Evolutionary conservation across 2,888 invertebrate species (phyloP).

Genomic region (Seladonia tumulorum): DNA sequence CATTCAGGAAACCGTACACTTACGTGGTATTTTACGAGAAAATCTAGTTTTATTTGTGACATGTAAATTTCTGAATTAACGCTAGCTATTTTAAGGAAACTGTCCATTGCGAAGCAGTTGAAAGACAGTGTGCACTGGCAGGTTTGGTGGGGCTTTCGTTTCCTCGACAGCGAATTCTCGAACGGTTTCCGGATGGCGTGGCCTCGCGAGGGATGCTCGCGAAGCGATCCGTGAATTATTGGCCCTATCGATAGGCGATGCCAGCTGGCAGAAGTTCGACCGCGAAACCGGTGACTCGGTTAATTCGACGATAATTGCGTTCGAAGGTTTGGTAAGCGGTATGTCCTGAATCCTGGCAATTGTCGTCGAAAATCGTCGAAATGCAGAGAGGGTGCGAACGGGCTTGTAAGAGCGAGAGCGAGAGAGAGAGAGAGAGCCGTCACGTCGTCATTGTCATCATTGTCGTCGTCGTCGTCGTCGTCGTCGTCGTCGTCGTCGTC

Average conservation of each 20-base stretch:
- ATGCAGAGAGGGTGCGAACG: constrained; percentile 16
- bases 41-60: too few species aligned
- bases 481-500: constrained; percentile 24
- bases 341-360: constrained; percentile 41
- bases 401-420: background rate
- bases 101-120: background rate
- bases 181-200: background rate
- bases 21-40: too few species aligned
- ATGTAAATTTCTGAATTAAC: too few species aligned
- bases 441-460: constrained; percentile 32
- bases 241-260: constrained; percentile 37
- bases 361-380: constrained; percentile 32
- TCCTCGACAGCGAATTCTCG: background rate
- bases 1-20: too few species aligned
- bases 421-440: constrained; percentile 7
- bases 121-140: background rate
- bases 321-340: constrained; percentile 28
- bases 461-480: constrained; percentile 37
- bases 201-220: constrained; percentile 18
- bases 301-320: constrained; percentile 62
- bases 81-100: background rate
- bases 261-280: constrained; percentile 28
- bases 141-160: background rate
- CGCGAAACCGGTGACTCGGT: constrained; percentile 40
- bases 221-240: constrained; percentile 42